Evolutionary conservation across 2,797 vertebrate genomes (phyloP).

Genomic region (Lycodopsis pacificus): DNA sequence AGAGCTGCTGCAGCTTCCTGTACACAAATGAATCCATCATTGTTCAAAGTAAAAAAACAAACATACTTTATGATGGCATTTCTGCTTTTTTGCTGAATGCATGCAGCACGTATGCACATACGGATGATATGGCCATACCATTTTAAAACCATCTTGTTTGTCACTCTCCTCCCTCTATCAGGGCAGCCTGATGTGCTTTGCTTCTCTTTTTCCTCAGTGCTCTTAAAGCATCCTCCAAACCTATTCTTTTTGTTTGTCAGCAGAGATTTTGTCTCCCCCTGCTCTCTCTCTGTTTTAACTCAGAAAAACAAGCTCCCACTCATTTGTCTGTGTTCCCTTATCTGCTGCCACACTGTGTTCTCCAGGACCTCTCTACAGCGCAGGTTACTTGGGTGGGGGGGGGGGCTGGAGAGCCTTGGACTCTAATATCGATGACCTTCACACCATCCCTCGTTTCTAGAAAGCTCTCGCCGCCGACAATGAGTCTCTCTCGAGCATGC

Average conservation of each 20-base stretch:
- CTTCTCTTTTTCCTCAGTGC: constrained; percentile 9
- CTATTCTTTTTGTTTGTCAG: constrained; percentile 37
- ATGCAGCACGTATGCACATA: not conserved
- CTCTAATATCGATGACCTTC: constrained; percentile 51
- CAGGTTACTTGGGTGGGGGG: constrained; percentile 67
- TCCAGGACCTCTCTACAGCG: constrained; percentile 70
- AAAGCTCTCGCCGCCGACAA: constrained; percentile 19
- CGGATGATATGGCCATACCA: not conserved
- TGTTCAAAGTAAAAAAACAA: too few relatives aligned
- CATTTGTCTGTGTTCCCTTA: constrained; percentile 80
- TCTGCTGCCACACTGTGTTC: constrained; percentile 73
- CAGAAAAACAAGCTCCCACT: constrained; percentile 60
- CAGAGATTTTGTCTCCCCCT: constrained; percentile 69
- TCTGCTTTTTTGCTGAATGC: too few relatives aligned
- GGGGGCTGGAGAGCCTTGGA: constrained; percentile 6
- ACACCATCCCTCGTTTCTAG: not conserved
- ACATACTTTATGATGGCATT: too few relatives aligned
- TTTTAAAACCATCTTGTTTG: constrained; percentile 37
- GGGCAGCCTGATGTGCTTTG: constrained; percentile 5
- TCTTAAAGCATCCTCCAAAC: constrained; percentile 32
- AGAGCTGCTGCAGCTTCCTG: too few relatives aligned
- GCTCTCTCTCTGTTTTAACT: constrained; percentile 59
- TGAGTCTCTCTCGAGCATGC: constrained; percentile 28
- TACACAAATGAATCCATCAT: too few relatives aligned
- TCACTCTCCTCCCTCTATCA: not conserved